Base-by-base conservation (phyloP, 2,113 vertebrate species). In the Prunella himalayana region DNA sequence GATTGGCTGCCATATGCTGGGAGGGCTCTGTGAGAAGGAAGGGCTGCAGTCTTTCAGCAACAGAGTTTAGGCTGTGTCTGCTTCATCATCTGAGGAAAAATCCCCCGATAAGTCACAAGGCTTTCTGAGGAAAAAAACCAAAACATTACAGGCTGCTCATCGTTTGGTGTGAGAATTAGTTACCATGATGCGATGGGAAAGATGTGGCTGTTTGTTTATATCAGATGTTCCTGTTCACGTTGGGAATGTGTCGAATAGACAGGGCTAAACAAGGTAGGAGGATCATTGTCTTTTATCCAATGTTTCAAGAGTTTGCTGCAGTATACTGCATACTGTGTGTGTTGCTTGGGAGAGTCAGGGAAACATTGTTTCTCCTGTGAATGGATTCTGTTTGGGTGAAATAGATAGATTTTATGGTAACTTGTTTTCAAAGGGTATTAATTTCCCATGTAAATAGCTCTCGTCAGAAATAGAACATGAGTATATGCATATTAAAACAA, bases 231-330 rank as follows among this genome's bases (percentile, higher is more conserved):
- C 88, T 90, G 66, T 89, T 97, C 94, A 82, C 59, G 61, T 90
- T 94, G 97, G 96, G 85, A 96, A 90, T 90, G 86, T 85, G 81
- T 94, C 65, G 81, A 96, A 92, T 94, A 96, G 96, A 90, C 95
- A 75, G 95, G 97, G 97, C 98, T 98, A 90, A 98, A 97, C 95
- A 97, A 98, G 98, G 98, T 98, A 98, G 98, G 98, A 98, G 97
- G 96, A 96, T 96, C 57, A 28, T 90, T 97, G 94, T 95, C 89
- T 97, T 96, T 96, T 98, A 96, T 94, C 97, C 96, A 98, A 98
- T 98, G 98, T 97, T 98, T 98, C 93, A 98, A 98, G 98, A 99
- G 98, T 99, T 99, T 99, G 98, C 98, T 99, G 98, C 98, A 99
- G 98, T 98, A 25, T 98, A 98, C 97, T 98, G 98, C 98, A 98